Percentiles rank a stretch among this genome's conserved stretches.
Conservation (phyloP, 2,113 vertebrate species). For the Telmatochromis sp. region DNA sequence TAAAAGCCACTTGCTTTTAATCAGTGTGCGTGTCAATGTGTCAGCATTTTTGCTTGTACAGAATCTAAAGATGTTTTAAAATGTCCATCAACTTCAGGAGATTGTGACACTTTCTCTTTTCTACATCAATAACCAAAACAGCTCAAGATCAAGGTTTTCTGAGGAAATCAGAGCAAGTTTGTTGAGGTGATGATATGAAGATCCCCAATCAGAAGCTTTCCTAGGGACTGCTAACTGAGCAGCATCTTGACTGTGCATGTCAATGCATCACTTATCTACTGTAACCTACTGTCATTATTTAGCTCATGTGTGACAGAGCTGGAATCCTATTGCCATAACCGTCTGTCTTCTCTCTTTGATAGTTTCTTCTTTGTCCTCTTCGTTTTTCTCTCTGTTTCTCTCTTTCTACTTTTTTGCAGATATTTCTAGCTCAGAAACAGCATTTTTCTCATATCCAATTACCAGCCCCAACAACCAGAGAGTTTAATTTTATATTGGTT, state of each 20-base stretch:
- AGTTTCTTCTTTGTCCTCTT: neutral
- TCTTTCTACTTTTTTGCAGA: neutral
- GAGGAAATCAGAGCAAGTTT: neutral
- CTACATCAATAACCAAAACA: neutral
- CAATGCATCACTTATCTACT: neutral
- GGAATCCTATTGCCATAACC: fast-evolving
- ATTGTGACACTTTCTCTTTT: too few species aligned
- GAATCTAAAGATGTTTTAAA: too few species aligned
- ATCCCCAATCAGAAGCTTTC: neutral
- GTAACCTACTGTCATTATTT: neutral
- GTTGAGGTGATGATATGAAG: neutral
- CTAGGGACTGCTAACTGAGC: neutral
- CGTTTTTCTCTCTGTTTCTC: fast-evolving
- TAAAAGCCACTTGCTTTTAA: neutral
- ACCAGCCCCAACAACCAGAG: neutral
- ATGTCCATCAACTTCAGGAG: too few species aligned
- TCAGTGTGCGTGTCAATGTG: fast-evolving
- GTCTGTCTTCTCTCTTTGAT: neutral
- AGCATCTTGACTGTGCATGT: neutral
- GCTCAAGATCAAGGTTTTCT: neutral
- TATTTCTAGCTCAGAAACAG: neutral
- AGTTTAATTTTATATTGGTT: neutral
- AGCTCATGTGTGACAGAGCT: neutral
- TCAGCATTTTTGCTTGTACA: neutral
- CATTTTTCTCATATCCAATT: neutral